Percentiles rank a stretch among this genome's conserved stretches.
Conservation (phyloP, 2,113 vertebrate genomes). For the Isichthys henryi region DNA sequence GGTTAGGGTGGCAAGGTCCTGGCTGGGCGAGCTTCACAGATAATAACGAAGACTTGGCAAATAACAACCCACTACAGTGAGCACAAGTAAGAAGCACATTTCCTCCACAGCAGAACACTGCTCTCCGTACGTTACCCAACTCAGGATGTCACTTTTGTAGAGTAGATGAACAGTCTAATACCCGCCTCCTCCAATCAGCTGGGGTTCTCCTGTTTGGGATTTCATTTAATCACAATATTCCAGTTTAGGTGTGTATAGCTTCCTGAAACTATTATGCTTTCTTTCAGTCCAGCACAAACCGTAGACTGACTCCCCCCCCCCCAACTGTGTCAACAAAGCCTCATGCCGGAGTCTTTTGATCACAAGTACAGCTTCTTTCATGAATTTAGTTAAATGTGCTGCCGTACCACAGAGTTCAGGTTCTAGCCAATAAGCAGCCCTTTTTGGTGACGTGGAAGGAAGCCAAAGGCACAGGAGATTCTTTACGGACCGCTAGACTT, state of each 20-base stretch:
- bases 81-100: conserved; percentile 80
- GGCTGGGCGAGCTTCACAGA: neutral
- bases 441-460: conserved; percentile 56
- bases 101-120: conserved; percentile 65
- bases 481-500: conserved; percentile 84
- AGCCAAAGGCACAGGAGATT: conserved; percentile 69
- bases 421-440: conserved; percentile 72
- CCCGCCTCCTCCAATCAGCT: neutral
- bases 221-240: neutral
- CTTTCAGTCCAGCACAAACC: neutral
- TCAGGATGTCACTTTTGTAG: conserved; percentile 67
- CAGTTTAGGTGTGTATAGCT: neutral
- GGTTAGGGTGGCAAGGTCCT: neutral
- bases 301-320: neutral
- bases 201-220: neutral
- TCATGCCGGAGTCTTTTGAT: neutral
- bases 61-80: conserved; percentile 31
- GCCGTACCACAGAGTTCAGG: conserved; percentile 18
- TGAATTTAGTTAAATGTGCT: neutral
- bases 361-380: neutral
- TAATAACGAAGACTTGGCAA: neutral
- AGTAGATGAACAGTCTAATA: conserved; percentile 43
- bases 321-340: neutral
- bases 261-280: neutral
- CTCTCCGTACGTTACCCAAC: conserved; percentile 64